These are phyloP conservation scores for Gastrophryne carolinensis DNA, from an alignment of 2,797 vertebrate genomes.

Conservation along the genomic window DNA sequence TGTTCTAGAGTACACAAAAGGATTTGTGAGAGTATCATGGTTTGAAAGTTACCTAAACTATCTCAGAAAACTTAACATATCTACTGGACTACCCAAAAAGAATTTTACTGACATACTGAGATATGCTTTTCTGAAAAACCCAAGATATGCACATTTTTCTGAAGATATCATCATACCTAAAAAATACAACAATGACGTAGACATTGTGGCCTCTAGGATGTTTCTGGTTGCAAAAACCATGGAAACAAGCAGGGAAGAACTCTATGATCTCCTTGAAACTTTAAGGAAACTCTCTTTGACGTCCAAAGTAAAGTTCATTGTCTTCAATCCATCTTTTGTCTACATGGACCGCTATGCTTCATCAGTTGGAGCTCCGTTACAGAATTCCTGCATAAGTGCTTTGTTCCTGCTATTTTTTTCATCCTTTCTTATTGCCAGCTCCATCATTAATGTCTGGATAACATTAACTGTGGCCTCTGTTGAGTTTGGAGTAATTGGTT, in stretches of 20 bases:
- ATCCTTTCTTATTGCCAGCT: slow-evolving; percentile 90
- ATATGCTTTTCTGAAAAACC: slow-evolving; percentile 85
- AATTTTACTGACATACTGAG: slow-evolving; percentile 92
- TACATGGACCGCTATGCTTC: slow-evolving; percentile 96
- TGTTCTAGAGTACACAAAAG: slow-evolving; percentile 92
- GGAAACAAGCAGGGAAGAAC: slow-evolving; percentile 96
- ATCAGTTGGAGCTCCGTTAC: slow-evolving; percentile 89
- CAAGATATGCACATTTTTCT: slow-evolving; percentile 89
- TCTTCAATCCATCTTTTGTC: slow-evolving; percentile 98
- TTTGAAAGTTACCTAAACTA: slow-evolving; percentile 95
- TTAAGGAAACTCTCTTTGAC: slow-evolving; percentile 92
- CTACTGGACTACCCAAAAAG: slow-evolving; percentile 84
- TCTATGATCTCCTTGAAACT: slow-evolving; percentile 94
- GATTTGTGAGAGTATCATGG: slow-evolving; percentile 98
- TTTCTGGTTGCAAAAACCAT: slow-evolving; percentile 97
- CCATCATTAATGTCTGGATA: slow-evolving; percentile 93
- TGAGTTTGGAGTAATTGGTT: slow-evolving; percentile 95
- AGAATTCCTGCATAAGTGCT: slow-evolving; percentile 95
- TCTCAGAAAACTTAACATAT: slow-evolving; percentile 88
- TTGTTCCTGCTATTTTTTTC: slow-evolving; percentile 96
- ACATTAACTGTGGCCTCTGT: slow-evolving; percentile 92
- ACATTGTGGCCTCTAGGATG: slow-evolving; percentile 93
- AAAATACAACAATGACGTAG: slow-evolving; percentile 85
- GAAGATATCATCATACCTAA: slow-evolving; percentile 97
- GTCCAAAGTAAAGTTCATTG: slow-evolving; percentile 94